Conservation (phyloP, 2,888 invertebrate species). For the Epicampocera succincta region DNA sequence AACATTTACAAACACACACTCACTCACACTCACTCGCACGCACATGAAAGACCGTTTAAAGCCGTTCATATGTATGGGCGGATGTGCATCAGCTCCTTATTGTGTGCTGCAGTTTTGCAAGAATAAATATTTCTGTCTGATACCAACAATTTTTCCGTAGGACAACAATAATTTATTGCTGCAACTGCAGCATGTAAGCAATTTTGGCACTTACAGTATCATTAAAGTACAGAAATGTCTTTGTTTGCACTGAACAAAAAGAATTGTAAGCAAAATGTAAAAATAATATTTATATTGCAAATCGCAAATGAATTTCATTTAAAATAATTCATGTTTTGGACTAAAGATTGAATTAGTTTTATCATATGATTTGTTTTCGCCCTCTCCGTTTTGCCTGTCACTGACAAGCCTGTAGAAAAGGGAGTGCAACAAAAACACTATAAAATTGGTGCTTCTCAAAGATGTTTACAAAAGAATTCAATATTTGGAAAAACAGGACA, state of each 20-base stretch:
- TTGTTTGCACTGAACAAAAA: neutral
- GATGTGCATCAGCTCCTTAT: conserved; percentile 28
- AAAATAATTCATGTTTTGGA: too few relatives aligned
- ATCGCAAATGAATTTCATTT: too few relatives aligned
- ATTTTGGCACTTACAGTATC: conserved; percentile 22
- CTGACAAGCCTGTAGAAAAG: too few relatives aligned
- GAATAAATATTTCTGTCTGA: conserved; percentile 12
- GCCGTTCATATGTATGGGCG: neutral
- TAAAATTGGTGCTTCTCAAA: too few relatives aligned
- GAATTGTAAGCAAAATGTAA: too few relatives aligned
- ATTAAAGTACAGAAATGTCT: neutral
- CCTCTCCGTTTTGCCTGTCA: too few relatives aligned
- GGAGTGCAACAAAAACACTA: too few relatives aligned
- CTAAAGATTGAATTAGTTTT: too few relatives aligned
- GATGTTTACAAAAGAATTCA: too few relatives aligned
- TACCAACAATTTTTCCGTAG: neutral
- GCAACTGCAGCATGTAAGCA: neutral
- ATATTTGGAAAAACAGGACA: too few relatives aligned
- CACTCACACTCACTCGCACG: neutral
- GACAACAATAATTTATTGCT: conserved; percentile 32
- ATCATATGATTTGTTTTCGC: too few relatives aligned
- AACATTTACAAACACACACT: conserved; percentile 1
- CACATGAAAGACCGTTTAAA: neutral
- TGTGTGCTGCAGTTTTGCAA: conserved; percentile 16
- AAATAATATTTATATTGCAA: too few relatives aligned